Evolutionary conservation across 1,140 invertebrate species (phyloP).

Genomic region (Coenobita brevimanus): DNA sequence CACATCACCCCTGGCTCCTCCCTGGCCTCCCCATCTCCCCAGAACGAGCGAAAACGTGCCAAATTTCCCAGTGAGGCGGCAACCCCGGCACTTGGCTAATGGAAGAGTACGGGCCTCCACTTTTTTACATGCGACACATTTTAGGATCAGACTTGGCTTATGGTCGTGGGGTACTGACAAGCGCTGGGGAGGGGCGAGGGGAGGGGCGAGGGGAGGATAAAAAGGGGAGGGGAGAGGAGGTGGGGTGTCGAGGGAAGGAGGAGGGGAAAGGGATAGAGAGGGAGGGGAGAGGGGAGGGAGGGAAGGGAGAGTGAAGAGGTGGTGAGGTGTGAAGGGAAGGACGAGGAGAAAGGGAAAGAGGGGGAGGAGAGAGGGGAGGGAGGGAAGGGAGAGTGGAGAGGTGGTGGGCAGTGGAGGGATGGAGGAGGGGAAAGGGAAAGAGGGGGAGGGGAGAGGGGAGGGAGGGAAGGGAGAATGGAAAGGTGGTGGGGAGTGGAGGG

Average conservation of each 20-base stretch:
- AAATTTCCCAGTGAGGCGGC: constrained; percentile 29
- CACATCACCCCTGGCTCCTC: background rate
- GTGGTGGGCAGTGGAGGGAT: background rate
- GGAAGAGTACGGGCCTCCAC: constrained; percentile 60
- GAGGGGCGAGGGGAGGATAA: background rate
- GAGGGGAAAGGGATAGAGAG: background rate
- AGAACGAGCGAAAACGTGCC: background rate
- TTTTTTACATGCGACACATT: constrained; percentile 63
- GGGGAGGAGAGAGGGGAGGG: background rate
- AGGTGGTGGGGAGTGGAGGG: no score
- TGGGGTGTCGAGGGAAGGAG: background rate
- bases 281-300: background rate
- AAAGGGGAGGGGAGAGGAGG: no score
- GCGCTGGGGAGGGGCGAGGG: constrained; percentile 5
- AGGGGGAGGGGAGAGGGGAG: background rate
- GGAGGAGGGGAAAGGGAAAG: background rate
- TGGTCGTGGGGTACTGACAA: constrained; percentile 53
- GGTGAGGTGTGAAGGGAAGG: background rate
- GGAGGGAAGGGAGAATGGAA: background rate
- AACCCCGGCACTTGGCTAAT: constrained; percentile 54
- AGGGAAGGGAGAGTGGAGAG: background rate
- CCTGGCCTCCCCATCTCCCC: background rate
- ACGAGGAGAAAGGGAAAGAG: no score
- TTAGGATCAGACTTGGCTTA: constrained; percentile 66
- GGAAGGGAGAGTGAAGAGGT: background rate